phyloP scores from a whole-genome alignment of 2,113 vertebrate genomes.

The Brachyhypopomus gauderio region DNA sequence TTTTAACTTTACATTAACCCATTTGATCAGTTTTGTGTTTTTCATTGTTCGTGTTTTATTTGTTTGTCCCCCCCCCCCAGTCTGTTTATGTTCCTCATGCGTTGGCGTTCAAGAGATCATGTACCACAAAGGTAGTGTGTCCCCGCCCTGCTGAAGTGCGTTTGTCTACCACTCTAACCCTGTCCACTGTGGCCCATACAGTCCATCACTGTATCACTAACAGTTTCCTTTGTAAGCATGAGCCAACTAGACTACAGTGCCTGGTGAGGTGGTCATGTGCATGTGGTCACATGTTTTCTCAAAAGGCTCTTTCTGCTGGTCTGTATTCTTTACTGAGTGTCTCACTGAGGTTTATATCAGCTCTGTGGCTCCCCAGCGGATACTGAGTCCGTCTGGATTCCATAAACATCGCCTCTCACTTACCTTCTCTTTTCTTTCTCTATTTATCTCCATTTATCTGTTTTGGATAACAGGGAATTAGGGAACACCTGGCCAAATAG shows the following conservation, averaged over 20 bases:
- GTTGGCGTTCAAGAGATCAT: slow-evolving; percentile 96
- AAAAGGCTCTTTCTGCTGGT: slow-evolving; percentile 47
- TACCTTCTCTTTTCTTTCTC: slow-evolving; percentile 8
- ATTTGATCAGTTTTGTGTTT: slow-evolving; percentile 73
- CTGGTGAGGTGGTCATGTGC: slow-evolving; percentile 56
- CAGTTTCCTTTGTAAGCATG: slow-evolving; percentile 63
- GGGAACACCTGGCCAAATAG: not conserved
- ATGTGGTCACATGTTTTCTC: slow-evolving; percentile 39
- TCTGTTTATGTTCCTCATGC: slow-evolving; percentile 95
- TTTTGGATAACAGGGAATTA: not conserved
- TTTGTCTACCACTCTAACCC: slow-evolving; percentile 51
- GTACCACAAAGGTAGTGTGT: slow-evolving; percentile 94
- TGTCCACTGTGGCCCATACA: slow-evolving; percentile 19
- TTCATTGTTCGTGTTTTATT: slow-evolving; percentile 66
- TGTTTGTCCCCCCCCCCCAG: slow-evolving; percentile 78
- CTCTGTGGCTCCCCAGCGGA: slow-evolving; percentile 8
- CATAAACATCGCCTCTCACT: not conserved
- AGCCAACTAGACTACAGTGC: slow-evolving; percentile 33
- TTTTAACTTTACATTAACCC: slow-evolving; percentile 72
- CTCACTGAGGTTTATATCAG: slow-evolving; percentile 24
- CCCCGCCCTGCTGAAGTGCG: slow-evolving; percentile 73
- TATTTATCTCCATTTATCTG: not conserved
- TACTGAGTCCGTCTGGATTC: slow-evolving; percentile 3
- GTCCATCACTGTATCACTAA: slow-evolving; percentile 60
- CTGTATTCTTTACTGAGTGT: slow-evolving; percentile 11